Evolutionary conservation across 2,113 vertebrate genomes (phyloP), one percentile per base, ranked within the genome.

Genomic region (Struthidea cinerea): DNA sequence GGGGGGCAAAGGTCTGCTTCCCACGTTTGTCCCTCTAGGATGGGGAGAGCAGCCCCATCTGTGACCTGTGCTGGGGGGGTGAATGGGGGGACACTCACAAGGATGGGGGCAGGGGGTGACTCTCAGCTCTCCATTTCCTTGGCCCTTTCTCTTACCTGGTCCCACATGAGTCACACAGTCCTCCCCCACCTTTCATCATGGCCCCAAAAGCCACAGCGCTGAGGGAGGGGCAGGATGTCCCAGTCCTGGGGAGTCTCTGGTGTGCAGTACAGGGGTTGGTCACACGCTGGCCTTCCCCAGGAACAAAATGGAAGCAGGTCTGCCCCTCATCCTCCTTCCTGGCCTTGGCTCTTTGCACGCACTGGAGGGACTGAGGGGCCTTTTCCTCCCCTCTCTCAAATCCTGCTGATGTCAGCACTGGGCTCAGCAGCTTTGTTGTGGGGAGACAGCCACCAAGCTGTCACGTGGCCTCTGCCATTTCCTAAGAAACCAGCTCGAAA

Each of bases 351-450:
- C n/a, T 79, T 35, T 0, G 1, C 49, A 73, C 8, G 16, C 5
- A 11, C 32, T 8, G 3, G 47, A 81, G 22, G 32, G 42, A 70
- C 17, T 0, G 0, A 33, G 47, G 21, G n/a, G n/a, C 41, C 16
- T 69, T 70, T 49, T 7, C 7, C 8, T 39, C 28, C 8, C 21
- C 11, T 2, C 22, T 30, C 76, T 33, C 35, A 63, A 67, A 70
- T 44, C 35, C 65, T 5, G 70, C 91, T 76, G 81, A 49, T 81
- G 70, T 78, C 85, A 93, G 82, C 20, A 5, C 35, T 6, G 1
- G 14, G 39, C 85, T 96, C 78, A 82, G 93, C 85, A 87, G 65
- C 74, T 92, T 70, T 74, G 49, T 42, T 78, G 85, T 46, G 74
- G 74, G 87, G 78, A 93, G 47, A 75, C 56, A 57, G 41, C 65